A percentile compares a stretch with the other conserved stretches of the same genome.
These are phyloP conservation scores for Acleris laterana DNA, from an alignment of 2,888 invertebrate species.

Conservation along the genomic window DNA sequence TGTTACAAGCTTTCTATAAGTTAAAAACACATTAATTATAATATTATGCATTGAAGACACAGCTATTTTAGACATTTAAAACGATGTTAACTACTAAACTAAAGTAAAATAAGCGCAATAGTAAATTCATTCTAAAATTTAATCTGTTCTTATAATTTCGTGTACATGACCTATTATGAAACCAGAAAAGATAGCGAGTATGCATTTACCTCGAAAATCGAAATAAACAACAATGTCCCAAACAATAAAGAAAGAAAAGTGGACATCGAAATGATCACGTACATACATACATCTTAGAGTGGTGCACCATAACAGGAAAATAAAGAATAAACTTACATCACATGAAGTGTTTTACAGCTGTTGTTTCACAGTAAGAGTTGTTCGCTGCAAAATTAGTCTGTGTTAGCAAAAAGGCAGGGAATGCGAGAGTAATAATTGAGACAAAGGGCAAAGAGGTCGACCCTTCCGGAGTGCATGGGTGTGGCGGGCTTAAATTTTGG, in stretches of 20 bases:
- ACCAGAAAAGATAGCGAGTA: too few relatives aligned
- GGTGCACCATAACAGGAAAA: too few relatives aligned
- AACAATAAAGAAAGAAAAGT: conserved; percentile 15
- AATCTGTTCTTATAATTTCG: too few relatives aligned
- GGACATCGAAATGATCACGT: conserved; percentile 13
- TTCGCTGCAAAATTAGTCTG: conserved; percentile 40
- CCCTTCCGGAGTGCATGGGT: conserved; percentile 81
- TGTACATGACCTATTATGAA: too few relatives aligned
- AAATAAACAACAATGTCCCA: not conserved
- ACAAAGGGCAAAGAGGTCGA: conserved; percentile 79
- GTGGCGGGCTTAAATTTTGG: conserved; percentile 82
- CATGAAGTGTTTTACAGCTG: not conserved
- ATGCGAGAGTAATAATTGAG: conserved; percentile 73
- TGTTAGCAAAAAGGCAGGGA: conserved; percentile 52
- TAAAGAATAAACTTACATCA: not conserved
- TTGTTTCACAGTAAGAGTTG: not conserved
- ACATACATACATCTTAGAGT: too few relatives aligned
- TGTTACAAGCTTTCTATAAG: conserved; percentile 16
- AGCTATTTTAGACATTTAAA: not conserved
- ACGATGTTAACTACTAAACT: not conserved
- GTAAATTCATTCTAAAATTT: too few relatives aligned
- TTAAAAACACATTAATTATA: conserved; percentile 12
- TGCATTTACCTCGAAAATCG: not conserved
- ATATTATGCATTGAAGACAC: conserved; percentile 2
- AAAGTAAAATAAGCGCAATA: too few relatives aligned